A percentile compares a stretch with the other conserved stretches of the same genome.
phyloP scores from a whole-genome alignment of 2,888 invertebrate species.

The Eumerus sabulonum region DNA sequence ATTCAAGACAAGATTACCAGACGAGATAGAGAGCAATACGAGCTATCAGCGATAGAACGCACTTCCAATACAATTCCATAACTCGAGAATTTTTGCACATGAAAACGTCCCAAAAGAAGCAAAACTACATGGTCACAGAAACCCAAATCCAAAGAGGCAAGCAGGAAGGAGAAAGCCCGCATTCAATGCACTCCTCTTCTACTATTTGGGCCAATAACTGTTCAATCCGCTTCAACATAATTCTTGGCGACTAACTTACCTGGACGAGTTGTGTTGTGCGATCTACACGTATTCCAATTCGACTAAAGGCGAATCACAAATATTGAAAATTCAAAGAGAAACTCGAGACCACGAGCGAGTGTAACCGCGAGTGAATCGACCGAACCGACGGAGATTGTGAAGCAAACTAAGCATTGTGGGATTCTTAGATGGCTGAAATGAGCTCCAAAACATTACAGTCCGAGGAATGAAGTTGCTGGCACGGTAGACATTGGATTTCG shows the following conservation, averaged over 20 bases:
- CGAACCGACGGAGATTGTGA: constrained; percentile 53
- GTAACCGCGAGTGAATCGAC: constrained; percentile 25
- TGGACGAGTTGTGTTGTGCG: constrained; percentile 4
- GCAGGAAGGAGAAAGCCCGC: constrained; percentile 21
- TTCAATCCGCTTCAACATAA: constrained; percentile 10
- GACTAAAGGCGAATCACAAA: constrained; percentile 2
- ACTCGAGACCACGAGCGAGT: constrained; percentile 15
- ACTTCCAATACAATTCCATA: too few relatives aligned
- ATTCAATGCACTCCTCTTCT: constrained; percentile 14
- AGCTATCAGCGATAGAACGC: too few relatives aligned
- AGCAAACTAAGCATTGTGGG: constrained; percentile 43
- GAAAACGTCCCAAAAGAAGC: too few relatives aligned
- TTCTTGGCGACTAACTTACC: constrained; percentile 55
- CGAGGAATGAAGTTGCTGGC: constrained; percentile 10
- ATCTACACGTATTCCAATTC: background rate
- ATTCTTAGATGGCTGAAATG: constrained; percentile 24
- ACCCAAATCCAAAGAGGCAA: too few relatives aligned
- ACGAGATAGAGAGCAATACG: too few relatives aligned
- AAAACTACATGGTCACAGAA: too few relatives aligned
- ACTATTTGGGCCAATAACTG: constrained; percentile 40
- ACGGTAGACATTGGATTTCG: constrained; percentile 22
- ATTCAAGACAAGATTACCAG: too few relatives aligned
- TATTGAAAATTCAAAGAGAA: constrained; percentile 28
- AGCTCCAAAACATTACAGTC: constrained; percentile 20
- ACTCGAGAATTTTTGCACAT: too few relatives aligned